Evolutionary conservation across 2,113 vertebrate genomes (phyloP), one percentile per base, ranked within the genome.

Genomic region (Embiotoca jacksoni): DNA sequence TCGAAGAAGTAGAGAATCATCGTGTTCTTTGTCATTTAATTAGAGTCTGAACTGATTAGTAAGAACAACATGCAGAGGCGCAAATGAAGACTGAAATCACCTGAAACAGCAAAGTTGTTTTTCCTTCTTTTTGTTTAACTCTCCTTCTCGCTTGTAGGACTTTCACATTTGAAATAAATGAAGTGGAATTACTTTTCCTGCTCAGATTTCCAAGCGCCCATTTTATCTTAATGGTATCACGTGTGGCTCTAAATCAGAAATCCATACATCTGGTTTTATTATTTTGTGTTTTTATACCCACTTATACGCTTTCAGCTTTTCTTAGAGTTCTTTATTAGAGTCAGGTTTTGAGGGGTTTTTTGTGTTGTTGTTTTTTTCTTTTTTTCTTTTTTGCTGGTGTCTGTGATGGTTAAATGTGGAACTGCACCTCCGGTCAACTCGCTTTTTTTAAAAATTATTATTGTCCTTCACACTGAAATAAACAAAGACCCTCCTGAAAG

Each of bases 371-470:
- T 44, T 59, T 56, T 64, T 74, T 53, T 35, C 57, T 44, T 23
- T 15, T 4, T 13, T 2, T 23, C 9, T 3, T 14, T 62, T 81
- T 47, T 64, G 46, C 60, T 37, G 0, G 10, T 44, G 14, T 79
- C 41, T 75, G 37, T 47, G 66, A 56, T 56, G 64, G 44, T 80
- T 84, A 72, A 86, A 88, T 52, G 39, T 46, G 57, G 54, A 75
- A 62, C 35, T 62, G 44, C 37, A 44, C 36, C 72, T 55, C 53
- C 58, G 46, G 0, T 65, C 75, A 41, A 9, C 69, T 50, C 37
- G 15, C 64, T 66, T 72, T 55, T 63, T 68, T 53, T 33, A n/a
- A n/a, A n/a, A 71, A 23, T 23, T 23, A 23, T 23, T 23, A 23
- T 23, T 23, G 23, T 80, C 66, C 3, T 63, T 83, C 72, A 55